Conservation (phyloP, 2,797 vertebrate species). For the Distichodus sexfasciatus region DNA sequence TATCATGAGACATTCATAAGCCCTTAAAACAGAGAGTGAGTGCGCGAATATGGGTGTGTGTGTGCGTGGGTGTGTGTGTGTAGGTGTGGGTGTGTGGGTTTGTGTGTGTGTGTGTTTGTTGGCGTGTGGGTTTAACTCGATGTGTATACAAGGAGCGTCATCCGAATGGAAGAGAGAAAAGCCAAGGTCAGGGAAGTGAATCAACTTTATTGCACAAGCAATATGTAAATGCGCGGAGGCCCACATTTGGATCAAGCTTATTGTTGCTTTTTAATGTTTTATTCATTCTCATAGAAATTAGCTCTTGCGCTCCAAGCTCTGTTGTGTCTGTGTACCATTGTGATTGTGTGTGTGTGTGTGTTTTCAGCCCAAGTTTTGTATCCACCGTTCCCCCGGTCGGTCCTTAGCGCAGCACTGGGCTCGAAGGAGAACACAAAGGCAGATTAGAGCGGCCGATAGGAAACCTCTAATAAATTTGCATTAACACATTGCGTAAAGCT, state of each 20-base stretch:
- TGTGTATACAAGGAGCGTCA: slow-evolving; percentile 25
- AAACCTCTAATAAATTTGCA: slow-evolving; percentile 85
- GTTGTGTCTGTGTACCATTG: slow-evolving; percentile 15
- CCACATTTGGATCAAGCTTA: slow-evolving; percentile 40
- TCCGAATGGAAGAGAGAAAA: slow-evolving; percentile 27
- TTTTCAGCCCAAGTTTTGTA: slow-evolving; percentile 9
- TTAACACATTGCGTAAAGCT: slow-evolving; percentile 83
- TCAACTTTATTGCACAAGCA: slow-evolving; percentile 43
- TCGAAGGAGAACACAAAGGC: slow-evolving; percentile 65
- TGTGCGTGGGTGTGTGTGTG: not conserved
- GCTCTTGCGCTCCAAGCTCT: slow-evolving; percentile 26
- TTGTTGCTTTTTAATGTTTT: slow-evolving; percentile 55
- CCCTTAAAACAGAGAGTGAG: slow-evolving; percentile 19
- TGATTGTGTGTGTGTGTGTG: not conserved
- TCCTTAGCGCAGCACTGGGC: slow-evolving; percentile 57
- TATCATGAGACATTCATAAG: slow-evolving; percentile 22
- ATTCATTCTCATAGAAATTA: slow-evolving; percentile 51
- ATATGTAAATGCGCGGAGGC: slow-evolving; percentile 41
- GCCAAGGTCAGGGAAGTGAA: slow-evolving; percentile 32
- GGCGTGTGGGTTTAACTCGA: too few relatives aligned
- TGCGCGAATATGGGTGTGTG: too few relatives aligned
- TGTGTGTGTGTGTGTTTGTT: not conserved
- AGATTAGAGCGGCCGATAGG: slow-evolving; percentile 75
- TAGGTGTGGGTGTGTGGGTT: too few relatives aligned
- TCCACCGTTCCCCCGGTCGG: too few relatives aligned